phyloP scores from a whole-genome alignment of 2,888 invertebrate genomes.

The Brachypalpus laphriformis region DNA sequence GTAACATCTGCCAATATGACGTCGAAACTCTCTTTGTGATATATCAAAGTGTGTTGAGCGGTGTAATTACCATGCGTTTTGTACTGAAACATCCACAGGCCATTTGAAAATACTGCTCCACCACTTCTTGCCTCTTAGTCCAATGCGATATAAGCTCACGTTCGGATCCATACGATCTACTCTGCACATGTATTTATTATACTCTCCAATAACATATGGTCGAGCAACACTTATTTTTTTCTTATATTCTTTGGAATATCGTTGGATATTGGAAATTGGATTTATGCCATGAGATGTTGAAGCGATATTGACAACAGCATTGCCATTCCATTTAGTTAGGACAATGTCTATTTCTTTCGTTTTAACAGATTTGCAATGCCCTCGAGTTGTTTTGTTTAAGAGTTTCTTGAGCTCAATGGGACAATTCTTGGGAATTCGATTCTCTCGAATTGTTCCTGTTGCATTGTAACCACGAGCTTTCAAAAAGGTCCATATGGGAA shows the following conservation, averaged over 20 bases:
- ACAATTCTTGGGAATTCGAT: constrained; percentile 74
- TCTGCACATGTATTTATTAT: not conserved
- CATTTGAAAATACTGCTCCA: not conserved
- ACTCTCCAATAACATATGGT: too few species aligned
- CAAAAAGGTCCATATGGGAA: constrained; percentile 65
- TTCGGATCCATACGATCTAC: not conserved
- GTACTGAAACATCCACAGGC: not conserved
- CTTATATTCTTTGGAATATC: too few species aligned
- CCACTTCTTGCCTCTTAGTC: too few species aligned
- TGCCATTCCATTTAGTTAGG: too few species aligned
- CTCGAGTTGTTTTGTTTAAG: not conserved
- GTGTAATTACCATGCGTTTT: too few species aligned
- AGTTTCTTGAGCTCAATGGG: constrained; percentile 31
- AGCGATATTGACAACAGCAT: too few species aligned
- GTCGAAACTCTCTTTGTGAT: not conserved
- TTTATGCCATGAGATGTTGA: too few species aligned
- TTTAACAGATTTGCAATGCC: too few species aligned
- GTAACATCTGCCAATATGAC: not conserved
- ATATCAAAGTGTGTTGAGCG: not conserved
- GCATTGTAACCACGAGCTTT: constrained; percentile 75
- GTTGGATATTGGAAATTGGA: too few species aligned
- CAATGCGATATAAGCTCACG: not conserved
- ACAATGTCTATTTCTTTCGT: not conserved
- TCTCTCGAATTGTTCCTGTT: constrained; percentile 75
- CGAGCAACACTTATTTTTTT: not conserved